Conservation (phyloP, 2,113 vertebrate genomes). For the Heterochromis multidens region DNA sequence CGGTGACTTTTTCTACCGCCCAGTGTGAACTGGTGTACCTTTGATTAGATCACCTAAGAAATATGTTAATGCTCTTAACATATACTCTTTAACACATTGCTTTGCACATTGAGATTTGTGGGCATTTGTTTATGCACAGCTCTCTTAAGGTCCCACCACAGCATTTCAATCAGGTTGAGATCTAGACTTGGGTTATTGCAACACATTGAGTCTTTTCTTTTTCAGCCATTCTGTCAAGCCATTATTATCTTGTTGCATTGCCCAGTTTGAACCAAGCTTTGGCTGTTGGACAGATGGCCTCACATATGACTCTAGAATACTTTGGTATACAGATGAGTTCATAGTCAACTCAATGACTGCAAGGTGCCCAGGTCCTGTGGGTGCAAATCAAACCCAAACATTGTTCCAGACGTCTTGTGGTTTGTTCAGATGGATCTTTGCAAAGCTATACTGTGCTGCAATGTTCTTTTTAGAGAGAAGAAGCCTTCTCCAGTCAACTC, state of each 20-base stretch:
- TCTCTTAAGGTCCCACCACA: background rate
- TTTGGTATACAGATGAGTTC: background rate
- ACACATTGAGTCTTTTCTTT: background rate
- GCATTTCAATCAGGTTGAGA: background rate
- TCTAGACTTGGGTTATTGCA: background rate
- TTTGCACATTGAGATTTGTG: background rate
- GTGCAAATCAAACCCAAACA: background rate
- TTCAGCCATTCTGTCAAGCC: background rate
- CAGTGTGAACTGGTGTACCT: background rate
- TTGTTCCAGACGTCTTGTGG: background rate
- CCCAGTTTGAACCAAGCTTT: background rate
- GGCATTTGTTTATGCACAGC: background rate
- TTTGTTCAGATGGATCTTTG: background rate
- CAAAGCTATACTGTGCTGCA: too few species aligned
- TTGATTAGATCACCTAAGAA: background rate
- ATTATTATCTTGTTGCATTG: too few species aligned
- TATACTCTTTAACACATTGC: too few species aligned
- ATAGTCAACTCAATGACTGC: background rate
- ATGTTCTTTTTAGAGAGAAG: too few species aligned
- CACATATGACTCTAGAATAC: background rate
- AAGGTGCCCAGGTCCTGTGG: background rate
- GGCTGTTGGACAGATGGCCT: background rate
- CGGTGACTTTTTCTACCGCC: background rate
- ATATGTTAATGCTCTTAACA: too few species aligned
- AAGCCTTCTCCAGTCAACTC: background rate